Evolutionary conservation across 2,888 invertebrate species (phyloP), one percentile per base, ranked within the genome.

Genomic region (Abrostola triplasia): DNA sequence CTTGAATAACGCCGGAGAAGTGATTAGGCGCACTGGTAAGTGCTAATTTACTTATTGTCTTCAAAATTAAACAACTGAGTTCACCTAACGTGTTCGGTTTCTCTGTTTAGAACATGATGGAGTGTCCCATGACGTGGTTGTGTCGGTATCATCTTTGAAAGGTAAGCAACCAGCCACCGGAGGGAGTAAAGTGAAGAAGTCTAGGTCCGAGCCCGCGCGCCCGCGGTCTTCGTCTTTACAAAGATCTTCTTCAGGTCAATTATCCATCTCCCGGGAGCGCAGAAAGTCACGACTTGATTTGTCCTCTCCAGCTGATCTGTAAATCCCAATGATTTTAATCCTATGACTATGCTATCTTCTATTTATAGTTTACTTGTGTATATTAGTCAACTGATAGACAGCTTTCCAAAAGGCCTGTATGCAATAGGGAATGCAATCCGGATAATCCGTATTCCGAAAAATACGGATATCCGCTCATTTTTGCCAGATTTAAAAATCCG

Each of bases 1-100:
- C 81, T 90, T 95, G 73, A 95, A 94, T 76, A 95, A 95, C 77
- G 94, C 94, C 42, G 95, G 95, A 37, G 94, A 94, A 86, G 95
- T 95, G 35, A 94, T 95, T 70, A 92, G 92, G 77, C 92, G 95
- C 57, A 92, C 92, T 57, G 94, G 93, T 92, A 67, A 82, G 86
- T 80, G 35, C 9, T 6, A 37, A 9, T 5, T 40, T 38, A 1
- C 36, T 50, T 50, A 10, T 2, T 0, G 24, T 1, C 40, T 52
- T 35, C 36, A 41, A 9, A 10, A 59, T n/a, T 13, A 36, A 35
- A 37, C 0, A 13, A 36, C 2, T 38, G 12, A 6, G 2, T 12
- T 13, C 35, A 58, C 4, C 55, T 36, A 8, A 13, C 5, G 2
- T 38, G n/a, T 4, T 52, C 56, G 66, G 51, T 63, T 61, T 63